phyloP scores from a whole-genome alignment of 2,888 invertebrate genomes.

The Rotaria sp. region DNA sequence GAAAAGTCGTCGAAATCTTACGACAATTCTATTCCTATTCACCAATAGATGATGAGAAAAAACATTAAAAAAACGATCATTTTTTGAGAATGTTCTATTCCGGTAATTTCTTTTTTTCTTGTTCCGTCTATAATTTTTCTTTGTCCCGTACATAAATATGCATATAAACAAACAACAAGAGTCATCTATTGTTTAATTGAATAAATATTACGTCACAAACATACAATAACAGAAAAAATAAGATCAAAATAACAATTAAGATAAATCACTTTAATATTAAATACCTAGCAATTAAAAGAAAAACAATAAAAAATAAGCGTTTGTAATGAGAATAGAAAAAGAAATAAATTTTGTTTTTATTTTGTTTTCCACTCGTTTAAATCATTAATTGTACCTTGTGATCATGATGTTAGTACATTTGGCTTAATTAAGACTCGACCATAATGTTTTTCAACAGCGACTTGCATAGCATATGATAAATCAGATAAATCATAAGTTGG shows the following conservation, averaged over 20 bases:
- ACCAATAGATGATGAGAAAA: neutral
- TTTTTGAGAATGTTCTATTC: neutral
- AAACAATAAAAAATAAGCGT: neutral
- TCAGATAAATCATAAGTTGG: conserved; percentile 34
- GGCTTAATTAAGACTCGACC: conserved; percentile 33
- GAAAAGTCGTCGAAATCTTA: neutral
- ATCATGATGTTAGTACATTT: neutral
- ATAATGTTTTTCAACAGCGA: conserved; percentile 35
- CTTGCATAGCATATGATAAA: conserved; percentile 36
- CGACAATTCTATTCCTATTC: neutral
- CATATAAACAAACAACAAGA: neutral
- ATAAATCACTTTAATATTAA: neutral
- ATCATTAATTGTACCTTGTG: neutral
- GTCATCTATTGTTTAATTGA: neutral
- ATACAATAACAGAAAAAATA: neutral
- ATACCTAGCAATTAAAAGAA: neutral
- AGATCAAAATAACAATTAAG: neutral
- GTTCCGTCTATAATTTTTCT: neutral
- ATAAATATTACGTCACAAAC: neutral
- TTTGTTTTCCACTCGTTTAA: neutral
- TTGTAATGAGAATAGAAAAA: neutral
- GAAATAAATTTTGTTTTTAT: neutral
- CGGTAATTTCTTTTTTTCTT: neutral
- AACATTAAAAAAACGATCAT: neutral
- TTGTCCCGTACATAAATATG: neutral